Percentiles rank a stretch among this genome's conserved stretches.
Evolutionary conservation across 2,888 invertebrate genomes (phyloP).

Genomic region (Phoenoteleia sp.): DNA sequence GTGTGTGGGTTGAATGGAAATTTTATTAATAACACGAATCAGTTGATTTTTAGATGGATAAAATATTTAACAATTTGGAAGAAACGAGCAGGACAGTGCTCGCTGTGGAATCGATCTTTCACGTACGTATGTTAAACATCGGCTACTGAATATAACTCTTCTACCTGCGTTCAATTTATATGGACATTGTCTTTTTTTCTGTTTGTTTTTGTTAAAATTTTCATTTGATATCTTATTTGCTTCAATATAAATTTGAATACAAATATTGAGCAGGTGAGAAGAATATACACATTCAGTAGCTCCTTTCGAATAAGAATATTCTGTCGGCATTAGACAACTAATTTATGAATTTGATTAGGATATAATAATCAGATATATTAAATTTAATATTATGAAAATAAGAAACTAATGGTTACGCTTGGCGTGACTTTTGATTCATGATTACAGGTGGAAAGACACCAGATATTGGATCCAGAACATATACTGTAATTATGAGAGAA

Average conservation of each 20-base stretch:
- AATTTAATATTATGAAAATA: constrained; percentile 75
- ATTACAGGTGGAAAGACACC: constrained; percentile 99
- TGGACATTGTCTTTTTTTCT: neutral
- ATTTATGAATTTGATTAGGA: constrained; percentile 79
- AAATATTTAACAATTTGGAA: constrained; percentile 86
- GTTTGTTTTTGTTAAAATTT: too few relatives aligned
- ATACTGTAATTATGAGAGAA: constrained; percentile 99
- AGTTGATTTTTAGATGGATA: constrained; percentile 86
- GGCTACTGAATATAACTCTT: constrained; percentile 81
- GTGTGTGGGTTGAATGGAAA: constrained; percentile 86
- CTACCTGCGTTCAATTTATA: constrained; percentile 36
- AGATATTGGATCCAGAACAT: constrained; percentile 97
- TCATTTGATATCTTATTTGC: too few relatives aligned
- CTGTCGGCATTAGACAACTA: constrained; percentile 81
- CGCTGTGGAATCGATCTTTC: constrained; percentile 83
- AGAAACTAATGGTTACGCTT: constrained; percentile 84
- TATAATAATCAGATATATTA: constrained; percentile 73
- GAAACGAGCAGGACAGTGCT: constrained; percentile 85
- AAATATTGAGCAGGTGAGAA: constrained; percentile 72
- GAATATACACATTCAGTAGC: constrained; percentile 84
- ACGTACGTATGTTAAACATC: constrained; percentile 86
- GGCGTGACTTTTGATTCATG: constrained; percentile 86
- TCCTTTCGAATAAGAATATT: constrained; percentile 82
- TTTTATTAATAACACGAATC: constrained; percentile 86
- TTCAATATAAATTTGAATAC: neutral